phyloP scores from a whole-genome alignment of 2,888 invertebrate genomes.

The Digitonthophagus gazella region DNA sequence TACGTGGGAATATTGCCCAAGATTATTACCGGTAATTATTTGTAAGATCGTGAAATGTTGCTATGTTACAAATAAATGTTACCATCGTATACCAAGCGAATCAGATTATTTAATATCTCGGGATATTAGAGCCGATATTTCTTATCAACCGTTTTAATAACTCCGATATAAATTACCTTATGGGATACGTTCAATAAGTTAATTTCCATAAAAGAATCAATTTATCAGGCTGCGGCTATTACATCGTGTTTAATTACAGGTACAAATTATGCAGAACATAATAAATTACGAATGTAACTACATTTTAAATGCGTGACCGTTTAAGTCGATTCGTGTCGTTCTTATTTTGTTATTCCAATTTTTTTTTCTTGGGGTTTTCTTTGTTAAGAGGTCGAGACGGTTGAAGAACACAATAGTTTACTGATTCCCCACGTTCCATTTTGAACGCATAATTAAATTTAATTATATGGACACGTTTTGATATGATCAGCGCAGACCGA shows the following conservation, averaged over 20 bases:
- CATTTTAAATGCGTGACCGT: constrained; percentile 48
- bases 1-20: background rate
- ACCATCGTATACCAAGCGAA: background rate
- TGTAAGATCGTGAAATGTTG: background rate
- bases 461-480: constrained; percentile 38
- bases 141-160: background rate
- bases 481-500: constrained; percentile 35
- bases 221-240: background rate
- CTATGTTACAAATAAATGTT: background rate
- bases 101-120: background rate
- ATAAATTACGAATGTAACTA: constrained; percentile 52
- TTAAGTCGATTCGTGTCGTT: constrained; percentile 4
- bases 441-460: constrained; percentile 32
- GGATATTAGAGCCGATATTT: background rate
- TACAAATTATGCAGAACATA: constrained; percentile 50
- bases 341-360: constrained; percentile 2
- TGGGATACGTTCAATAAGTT: background rate
- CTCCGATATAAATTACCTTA: background rate
- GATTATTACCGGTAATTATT: background rate
- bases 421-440: constrained; percentile 31
- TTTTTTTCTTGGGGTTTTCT: constrained; percentile 17
- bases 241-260: constrained; percentile 42
- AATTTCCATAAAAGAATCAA: background rate
- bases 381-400: constrained; percentile 18
- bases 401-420: background rate